Percentiles rank a stretch among this genome's conserved stretches.
phyloP scores from a whole-genome alignment of 2,888 invertebrate species.

The Acanthacorydalis orientalis region DNA sequence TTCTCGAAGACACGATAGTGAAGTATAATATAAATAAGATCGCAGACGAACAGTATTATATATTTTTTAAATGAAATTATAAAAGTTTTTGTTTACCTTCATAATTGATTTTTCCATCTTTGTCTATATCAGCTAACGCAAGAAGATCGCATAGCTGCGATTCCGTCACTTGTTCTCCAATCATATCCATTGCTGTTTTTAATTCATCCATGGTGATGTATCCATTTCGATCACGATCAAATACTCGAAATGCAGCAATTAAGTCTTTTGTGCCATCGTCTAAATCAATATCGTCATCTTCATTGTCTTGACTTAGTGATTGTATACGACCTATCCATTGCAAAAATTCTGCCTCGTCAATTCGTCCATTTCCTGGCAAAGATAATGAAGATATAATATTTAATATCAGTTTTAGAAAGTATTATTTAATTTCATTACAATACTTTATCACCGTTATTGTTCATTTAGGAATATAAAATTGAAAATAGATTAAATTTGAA shows the following conservation, averaged over 20 bases:
- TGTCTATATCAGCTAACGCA: conserved; percentile 58
- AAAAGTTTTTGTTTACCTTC: conserved; percentile 38
- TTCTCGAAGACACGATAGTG: too few relatives aligned
- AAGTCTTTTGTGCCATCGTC: conserved; percentile 60
- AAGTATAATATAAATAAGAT: too few relatives aligned
- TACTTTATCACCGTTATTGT: too few relatives aligned
- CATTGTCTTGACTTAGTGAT: conserved; percentile 41
- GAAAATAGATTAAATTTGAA: too few relatives aligned
- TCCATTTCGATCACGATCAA: conserved; percentile 80
- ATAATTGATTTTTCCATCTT: conserved; percentile 66
- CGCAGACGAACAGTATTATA: too few relatives aligned
- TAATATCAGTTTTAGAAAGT: neutral
- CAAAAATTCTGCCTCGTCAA: conserved; percentile 63
- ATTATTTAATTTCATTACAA: neutral
- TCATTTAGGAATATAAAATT: too few relatives aligned
- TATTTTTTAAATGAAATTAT: too few relatives aligned
- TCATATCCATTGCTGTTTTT: conserved; percentile 64
- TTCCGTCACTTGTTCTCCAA: conserved; percentile 61
- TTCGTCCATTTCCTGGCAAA: conserved; percentile 48
- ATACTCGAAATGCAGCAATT: conserved; percentile 76
- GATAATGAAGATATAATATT: conserved; percentile 3
- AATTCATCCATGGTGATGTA: conserved; percentile 72
- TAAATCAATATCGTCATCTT: conserved; percentile 37
- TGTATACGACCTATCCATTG: conserved; percentile 63
- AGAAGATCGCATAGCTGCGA: conserved; percentile 58